Conservation (phyloP, 2,797 vertebrate genomes). For the Rhinichthys osculus region DNA sequence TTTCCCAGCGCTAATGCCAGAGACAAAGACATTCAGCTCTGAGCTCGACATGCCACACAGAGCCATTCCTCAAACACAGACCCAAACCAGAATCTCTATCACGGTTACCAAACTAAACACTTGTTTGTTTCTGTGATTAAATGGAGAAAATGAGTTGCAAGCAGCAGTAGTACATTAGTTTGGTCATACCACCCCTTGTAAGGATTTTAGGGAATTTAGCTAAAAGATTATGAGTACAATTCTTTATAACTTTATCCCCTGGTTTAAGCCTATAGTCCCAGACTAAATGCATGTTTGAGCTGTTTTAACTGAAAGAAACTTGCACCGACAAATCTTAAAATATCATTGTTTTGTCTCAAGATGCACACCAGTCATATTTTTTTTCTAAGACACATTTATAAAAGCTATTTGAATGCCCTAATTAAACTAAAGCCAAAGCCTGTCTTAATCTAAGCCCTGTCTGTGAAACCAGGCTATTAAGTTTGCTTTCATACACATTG, state of each 20-base stretch:
- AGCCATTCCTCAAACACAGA: background rate
- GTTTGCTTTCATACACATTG: background rate
- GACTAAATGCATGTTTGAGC: too few relatives aligned
- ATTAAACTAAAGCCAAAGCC: too few relatives aligned
- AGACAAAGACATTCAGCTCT: conserved; percentile 91
- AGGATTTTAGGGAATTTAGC: background rate
- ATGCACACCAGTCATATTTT: too few relatives aligned
- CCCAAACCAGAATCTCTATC: background rate
- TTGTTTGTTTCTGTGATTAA: background rate
- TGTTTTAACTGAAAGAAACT: too few relatives aligned
- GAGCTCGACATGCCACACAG: conserved; percentile 12
- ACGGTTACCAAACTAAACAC: background rate
- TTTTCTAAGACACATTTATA: too few relatives aligned
- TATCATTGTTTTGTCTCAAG: too few relatives aligned
- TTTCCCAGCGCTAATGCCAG: conserved; percentile 70
- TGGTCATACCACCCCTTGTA: background rate
- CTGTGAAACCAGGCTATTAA: too few relatives aligned
- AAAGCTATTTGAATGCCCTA: too few relatives aligned
- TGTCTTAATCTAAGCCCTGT: too few relatives aligned
- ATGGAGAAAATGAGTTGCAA: background rate
- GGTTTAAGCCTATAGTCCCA: too few relatives aligned
- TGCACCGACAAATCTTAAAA: too few relatives aligned
- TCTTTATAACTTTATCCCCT: too few relatives aligned
- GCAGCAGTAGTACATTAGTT: background rate
- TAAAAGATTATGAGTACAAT: background rate